Evolutionary conservation across 2,888 invertebrate genomes (phyloP).

Genomic region (Agelastica alni): DNA sequence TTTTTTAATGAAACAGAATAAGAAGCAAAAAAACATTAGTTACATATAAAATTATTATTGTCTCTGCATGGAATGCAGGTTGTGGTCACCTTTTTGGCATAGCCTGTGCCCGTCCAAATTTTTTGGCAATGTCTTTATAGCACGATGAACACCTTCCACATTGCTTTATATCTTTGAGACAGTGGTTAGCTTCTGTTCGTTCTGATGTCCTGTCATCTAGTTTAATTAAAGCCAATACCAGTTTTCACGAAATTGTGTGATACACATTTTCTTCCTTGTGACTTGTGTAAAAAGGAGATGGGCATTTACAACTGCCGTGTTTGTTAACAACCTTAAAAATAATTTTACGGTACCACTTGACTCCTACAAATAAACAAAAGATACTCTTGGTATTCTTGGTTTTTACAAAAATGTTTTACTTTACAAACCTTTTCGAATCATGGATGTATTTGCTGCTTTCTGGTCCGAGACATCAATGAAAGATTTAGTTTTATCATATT

Average conservation of each 20-base stretch:
- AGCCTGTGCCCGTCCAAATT: background rate
- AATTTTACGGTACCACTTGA: slow-evolving; percentile 23
- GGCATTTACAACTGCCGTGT: slow-evolving; percentile 22
- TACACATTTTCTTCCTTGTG: slow-evolving; percentile 1
- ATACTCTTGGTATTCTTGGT: slow-evolving; percentile 10
- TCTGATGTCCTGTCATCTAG: background rate
- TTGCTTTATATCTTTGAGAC: no score
- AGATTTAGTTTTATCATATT: background rate
- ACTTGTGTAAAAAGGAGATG: slow-evolving; percentile 1
- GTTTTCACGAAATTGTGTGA: slow-evolving; percentile 11
- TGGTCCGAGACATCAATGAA: background rate
- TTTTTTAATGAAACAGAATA: slow-evolving; percentile 9
- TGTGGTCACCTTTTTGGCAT: background rate
- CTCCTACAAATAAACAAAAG: slow-evolving; percentile 8
- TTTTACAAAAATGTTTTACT: slow-evolving; percentile 2
- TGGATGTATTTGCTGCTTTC: background rate
- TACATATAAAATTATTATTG: slow-evolving; percentile 3
- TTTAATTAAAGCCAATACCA: background rate
- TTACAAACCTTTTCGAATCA: slow-evolving; percentile 3
- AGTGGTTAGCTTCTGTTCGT: no score
- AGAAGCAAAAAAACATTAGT: slow-evolving; percentile 6
- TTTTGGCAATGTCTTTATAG: no score
- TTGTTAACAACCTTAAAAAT: slow-evolving; percentile 14
- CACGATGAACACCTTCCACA: no score
- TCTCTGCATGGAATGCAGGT: background rate